These are phyloP conservation scores for Neodiprion lecontei DNA, from an alignment of 1,140 invertebrate species.

Conservation along the genomic window DNA sequence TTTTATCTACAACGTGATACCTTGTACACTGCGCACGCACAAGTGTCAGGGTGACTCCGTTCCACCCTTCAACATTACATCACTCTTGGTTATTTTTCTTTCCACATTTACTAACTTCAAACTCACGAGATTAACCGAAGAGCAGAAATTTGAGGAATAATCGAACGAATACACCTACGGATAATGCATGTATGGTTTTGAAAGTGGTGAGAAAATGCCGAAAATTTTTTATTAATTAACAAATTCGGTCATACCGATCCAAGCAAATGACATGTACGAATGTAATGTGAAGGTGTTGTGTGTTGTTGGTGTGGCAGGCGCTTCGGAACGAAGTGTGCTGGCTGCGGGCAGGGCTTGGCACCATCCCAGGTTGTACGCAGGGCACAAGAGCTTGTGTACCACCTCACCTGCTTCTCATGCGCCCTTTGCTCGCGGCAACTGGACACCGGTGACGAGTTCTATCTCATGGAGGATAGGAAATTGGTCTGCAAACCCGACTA, in stretches of 20 bases:
- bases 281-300: slow-evolving; percentile 65
- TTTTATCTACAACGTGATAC: too few relatives aligned
- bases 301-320: slow-evolving; percentile 81
- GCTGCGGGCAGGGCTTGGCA: slow-evolving; percentile 95
- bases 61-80: too few relatives aligned
- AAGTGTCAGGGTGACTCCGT: too few relatives aligned
- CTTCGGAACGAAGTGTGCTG: slow-evolving; percentile 96
- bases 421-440: slow-evolving; percentile 93
- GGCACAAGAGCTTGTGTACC: slow-evolving; percentile 95
- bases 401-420: slow-evolving; percentile 96
- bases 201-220: background rate
- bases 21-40: too few relatives aligned
- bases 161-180: background rate
- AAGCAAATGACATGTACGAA: slow-evolving; percentile 43
- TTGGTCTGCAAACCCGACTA: slow-evolving; percentile 98
- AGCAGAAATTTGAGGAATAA: slow-evolving; percentile 5
- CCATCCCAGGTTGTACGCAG: slow-evolving; percentile 94
- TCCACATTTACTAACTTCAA: background rate
- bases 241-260: slow-evolving; percentile 13
- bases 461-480: slow-evolving; percentile 97
- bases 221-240: slow-evolving; percentile 10
- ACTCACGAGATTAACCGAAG: background rate
- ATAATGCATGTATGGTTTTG: background rate
- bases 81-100: too few relatives aligned
- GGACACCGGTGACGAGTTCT: slow-evolving; percentile 97